A percentile compares a stretch with the other conserved stretches of the same genome.
These are phyloP conservation scores for Sinopyrophorus schimmeli DNA, from an alignment of 2,888 invertebrate genomes.

Conservation along the genomic window DNA sequence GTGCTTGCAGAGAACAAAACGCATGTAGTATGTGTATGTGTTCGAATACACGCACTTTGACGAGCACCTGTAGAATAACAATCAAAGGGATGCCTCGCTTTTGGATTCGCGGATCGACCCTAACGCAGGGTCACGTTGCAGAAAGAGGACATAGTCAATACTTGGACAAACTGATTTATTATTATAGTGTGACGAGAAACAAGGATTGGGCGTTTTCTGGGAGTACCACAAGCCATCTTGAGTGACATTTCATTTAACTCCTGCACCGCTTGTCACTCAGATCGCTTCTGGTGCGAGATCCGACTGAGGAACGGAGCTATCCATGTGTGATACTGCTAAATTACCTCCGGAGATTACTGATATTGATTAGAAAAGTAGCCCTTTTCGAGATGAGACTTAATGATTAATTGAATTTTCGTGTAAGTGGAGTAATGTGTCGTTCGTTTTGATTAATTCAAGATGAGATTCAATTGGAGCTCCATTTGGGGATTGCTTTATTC, in stretches of 20 bases:
- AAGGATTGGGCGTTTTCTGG: conserved; percentile 53
- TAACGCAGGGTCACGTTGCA: conserved; percentile 31
- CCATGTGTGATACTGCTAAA: conserved; percentile 53
- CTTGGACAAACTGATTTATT: conserved; percentile 52
- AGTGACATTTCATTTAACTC: conserved; percentile 59
- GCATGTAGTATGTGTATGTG: conserved; percentile 49
- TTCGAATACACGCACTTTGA: conserved; percentile 48
- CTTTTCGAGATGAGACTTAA: conserved; percentile 49
- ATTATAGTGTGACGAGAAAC: conserved; percentile 52
- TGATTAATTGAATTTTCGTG: conserved; percentile 55
- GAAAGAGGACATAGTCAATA: conserved; percentile 37
- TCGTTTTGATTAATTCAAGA: conserved; percentile 52
- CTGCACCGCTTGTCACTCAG: conserved; percentile 55
- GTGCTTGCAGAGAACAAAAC: conserved; percentile 53
- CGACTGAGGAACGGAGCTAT: conserved; percentile 42
- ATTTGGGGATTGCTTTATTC: conserved; percentile 38
- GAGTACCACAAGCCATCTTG: conserved; percentile 53
- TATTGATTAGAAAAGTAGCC: conserved; percentile 52
- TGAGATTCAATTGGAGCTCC: conserved; percentile 46
- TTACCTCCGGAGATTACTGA: conserved; percentile 50
- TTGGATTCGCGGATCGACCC: conserved; percentile 24
- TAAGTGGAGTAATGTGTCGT: conserved; percentile 49
- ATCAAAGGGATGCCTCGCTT: conserved; percentile 32
- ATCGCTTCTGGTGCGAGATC: conserved; percentile 49
- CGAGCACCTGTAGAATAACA: conserved; percentile 53